Base-by-base conservation (phyloP, 2,888 invertebrate species). In the Drosophila ezoana region DNA sequence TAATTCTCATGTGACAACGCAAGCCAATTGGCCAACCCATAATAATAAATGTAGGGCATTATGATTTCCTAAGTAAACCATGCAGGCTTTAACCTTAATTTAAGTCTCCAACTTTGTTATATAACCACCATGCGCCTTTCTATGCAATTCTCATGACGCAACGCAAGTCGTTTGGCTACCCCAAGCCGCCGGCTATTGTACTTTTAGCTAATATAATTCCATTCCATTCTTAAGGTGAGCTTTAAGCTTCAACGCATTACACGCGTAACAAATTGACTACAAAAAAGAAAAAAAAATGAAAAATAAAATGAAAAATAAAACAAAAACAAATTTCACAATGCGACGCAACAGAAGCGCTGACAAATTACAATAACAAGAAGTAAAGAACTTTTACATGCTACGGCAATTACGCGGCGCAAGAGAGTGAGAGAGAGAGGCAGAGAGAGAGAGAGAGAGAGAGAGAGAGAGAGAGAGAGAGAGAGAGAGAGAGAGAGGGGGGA, bases 181-280 rank as follows among this genome's bases (percentile, higher is more conserved):
- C 14, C 16, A 44, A 44, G n/a, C n/a, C 14, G 8, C 20, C 48
- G 1, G 11, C 37, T 16, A 13, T 43, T 57, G 3, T 16, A 10
- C 28, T n/a, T 28, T 8, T 48, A 14, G 35, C 10, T 44, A 43
- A 56, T 20, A 48, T 49, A 72, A 40, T 47, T 37, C 16, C 28
- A 28, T 28, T 28, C 8, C 51, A 45, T 61, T 43, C 57, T 11
- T 35, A 13, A 43, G 44, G 48, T 58, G 13, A 41, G 63, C 43
- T 47, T 44, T 8, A 28, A 43, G 47, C 41, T 47, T 52, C 35
- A 23, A 57, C 47, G 47, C 47, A 59, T 54, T 62, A 69, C 76
- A 78, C 76, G 76, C 79, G 75, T 79, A 62, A 70, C 76, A 74
- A 76, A 76, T 76, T 74, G 64, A 35, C 32, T 53, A 28, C 28